phyloP scores from a whole-genome alignment of 37 sponge, comb jelly and placozoan species.

The Corticium candelabrum region DNA sequence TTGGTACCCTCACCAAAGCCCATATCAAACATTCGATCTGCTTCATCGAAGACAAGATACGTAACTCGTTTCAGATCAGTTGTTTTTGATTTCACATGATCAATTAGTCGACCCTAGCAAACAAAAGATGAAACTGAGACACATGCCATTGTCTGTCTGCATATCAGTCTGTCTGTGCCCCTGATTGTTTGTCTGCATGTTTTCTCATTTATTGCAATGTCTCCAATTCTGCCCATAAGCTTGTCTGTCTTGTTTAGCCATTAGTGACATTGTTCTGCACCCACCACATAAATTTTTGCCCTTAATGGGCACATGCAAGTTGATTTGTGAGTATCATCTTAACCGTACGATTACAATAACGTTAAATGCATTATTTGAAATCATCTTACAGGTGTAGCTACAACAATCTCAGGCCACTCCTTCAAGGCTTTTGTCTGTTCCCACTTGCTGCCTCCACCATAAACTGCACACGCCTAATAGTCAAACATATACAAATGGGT shows the following conservation, averaged over 20 bases:
- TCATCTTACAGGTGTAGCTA: slow-evolving; percentile 83
- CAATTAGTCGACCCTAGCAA: slow-evolving; percentile 82
- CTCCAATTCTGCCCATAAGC: no score
- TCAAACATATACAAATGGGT: background rate
- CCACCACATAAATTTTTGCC: no score
- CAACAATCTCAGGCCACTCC: slow-evolving; percentile 86
- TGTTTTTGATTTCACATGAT: slow-evolving; percentile 78
- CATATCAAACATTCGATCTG: slow-evolving; percentile 99
- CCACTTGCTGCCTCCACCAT: slow-evolving; percentile 88
- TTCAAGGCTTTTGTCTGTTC: slow-evolving; percentile 86
- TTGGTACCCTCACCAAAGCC: slow-evolving; percentile 68
- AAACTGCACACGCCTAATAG: slow-evolving; percentile 43
- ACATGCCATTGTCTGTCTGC: background rate
- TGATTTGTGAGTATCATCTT: no score
- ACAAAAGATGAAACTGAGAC: background rate
- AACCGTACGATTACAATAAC: background rate
- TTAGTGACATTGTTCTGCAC: no score
- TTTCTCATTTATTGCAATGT: no score
- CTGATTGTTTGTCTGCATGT: no score
- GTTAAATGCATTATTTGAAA: background rate
- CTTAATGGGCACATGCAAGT: no score
- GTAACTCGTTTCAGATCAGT: slow-evolving; percentile 74
- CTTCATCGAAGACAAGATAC: slow-evolving; percentile 94
- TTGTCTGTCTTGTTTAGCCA: no score
- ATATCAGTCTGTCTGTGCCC: no score